Evolutionary conservation across 2,797 vertebrate species (phyloP).

Genomic region (Miichthys miiuy): DNA sequence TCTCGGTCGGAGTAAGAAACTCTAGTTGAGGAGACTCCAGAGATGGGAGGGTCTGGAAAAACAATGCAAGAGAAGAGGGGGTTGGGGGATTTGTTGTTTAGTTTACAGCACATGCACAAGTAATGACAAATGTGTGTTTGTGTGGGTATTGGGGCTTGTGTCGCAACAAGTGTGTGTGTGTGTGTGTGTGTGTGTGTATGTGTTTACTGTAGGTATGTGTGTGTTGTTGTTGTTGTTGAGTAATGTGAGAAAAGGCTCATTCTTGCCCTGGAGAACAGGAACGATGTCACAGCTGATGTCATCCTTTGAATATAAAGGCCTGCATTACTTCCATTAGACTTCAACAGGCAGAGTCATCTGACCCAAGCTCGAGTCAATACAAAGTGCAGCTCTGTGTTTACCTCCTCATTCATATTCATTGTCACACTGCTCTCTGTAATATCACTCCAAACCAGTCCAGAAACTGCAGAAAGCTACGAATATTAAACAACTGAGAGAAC

Average conservation of each 20-base stretch:
- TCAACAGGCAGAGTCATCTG: slow-evolving; percentile 70
- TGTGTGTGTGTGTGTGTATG: slow-evolving; percentile 10
- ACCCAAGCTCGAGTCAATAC: slow-evolving; percentile 62
- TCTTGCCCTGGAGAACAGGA: slow-evolving; percentile 80
- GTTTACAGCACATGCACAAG: slow-evolving; percentile 57
- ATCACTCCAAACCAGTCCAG: slow-evolving; percentile 38
- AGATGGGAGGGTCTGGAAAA: slow-evolving; percentile 80
- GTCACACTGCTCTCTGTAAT: slow-evolving; percentile 58
- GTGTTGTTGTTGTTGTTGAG: slow-evolving; percentile 18
- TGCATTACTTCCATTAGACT: slow-evolving; percentile 75
- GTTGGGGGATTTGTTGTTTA: slow-evolving; percentile 55
- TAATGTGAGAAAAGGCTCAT: slow-evolving; percentile 79
- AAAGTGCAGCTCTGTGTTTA: slow-evolving; percentile 79
- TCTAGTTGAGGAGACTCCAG: slow-evolving; percentile 81
- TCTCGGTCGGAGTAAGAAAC: slow-evolving; percentile 78
- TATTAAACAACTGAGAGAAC: slow-evolving; percentile 9
- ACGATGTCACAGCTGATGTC: slow-evolving; percentile 88
- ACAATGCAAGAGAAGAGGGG: slow-evolving; percentile 57
- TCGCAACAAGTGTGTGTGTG: not conserved
- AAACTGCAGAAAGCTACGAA: slow-evolving; percentile 13
- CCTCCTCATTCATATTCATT: slow-evolving; percentile 80
- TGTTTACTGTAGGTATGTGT: slow-evolving; percentile 23
- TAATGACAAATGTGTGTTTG: slow-evolving; percentile 57
- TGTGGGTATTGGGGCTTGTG: slow-evolving; percentile 8
- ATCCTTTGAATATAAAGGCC: slow-evolving; percentile 82